Evolutionary conservation across 1,140 invertebrate species (phyloP), one percentile per base, ranked within the genome.

Genomic region (Drosophila serrata): DNA sequence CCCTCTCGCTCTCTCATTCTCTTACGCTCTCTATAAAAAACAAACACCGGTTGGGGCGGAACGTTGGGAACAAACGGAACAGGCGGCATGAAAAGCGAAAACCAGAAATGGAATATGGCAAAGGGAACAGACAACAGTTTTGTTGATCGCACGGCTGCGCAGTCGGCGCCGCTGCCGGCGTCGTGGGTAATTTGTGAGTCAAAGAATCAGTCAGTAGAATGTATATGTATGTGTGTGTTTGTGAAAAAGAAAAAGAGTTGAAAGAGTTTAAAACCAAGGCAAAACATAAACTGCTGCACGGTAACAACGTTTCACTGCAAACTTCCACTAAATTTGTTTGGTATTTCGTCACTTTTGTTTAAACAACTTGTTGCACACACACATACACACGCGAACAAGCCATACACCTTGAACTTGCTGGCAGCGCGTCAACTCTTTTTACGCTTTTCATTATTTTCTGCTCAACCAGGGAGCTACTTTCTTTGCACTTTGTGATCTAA

Each of bases 181-280:
- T 81, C 58, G 74, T 76, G 81, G 85, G 62, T 65, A 88, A 88
- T 90, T 87, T 87, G 84, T 87, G 84, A 87, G 84, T 87, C 84
- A 87, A 87, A 87, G 84, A 87, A 88, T 87, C 75, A 75, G 64
- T 49, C 72, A 76, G 62, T 33, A 58, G 59, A 46, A 11, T 63
- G 31, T 60, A 15, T 51, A 39, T 39, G 37, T 77, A 22, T 46
- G 27, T 49, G 56, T 61, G 33, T 63, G 37, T 76, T 43, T 27
- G 17, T 31, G 19, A 8, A 45, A 60, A 60, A 2, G 2, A 46
- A 51, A 56, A 55, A 63, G 55, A 65, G 62, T 53, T 53, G 64
- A 51, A 73, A 64, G 45, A 35, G 12, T 24, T 13, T 6, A 43
- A 68, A 53, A 27, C 15, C 45, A 45, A 69, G 65, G 45, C 9